A percentile compares a stretch with the other conserved stretches of the same genome.
These are phyloP conservation scores for Tinea trinotella DNA, from an alignment of 2,888 invertebrate species.

Conservation along the genomic window DNA sequence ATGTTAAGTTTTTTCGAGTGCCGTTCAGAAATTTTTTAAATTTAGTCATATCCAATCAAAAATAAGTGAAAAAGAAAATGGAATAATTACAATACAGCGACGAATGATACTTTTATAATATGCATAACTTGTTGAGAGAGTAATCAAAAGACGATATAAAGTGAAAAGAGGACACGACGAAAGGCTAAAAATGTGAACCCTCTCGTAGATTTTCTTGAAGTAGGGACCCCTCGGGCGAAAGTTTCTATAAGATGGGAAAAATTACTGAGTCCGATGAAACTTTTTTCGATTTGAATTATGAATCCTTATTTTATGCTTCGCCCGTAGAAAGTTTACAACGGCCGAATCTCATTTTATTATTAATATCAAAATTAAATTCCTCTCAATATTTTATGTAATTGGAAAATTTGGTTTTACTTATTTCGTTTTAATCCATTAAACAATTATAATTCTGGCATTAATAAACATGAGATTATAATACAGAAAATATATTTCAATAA, in stretches of 20 bases:
- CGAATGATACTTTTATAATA: constrained; percentile 68
- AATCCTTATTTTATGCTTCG: constrained; percentile 68
- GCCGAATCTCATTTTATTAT: constrained; percentile 30
- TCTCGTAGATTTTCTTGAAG: constrained; percentile 63
- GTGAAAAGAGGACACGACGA: constrained; percentile 65
- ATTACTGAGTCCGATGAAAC: constrained; percentile 61
- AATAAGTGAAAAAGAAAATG: too few relatives aligned
- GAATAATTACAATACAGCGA: too few relatives aligned
- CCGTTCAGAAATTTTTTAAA: too few relatives aligned
- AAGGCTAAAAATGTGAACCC: constrained; percentile 71
- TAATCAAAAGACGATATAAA: constrained; percentile 73
- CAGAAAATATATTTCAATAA: too few relatives aligned
- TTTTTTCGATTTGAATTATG: constrained; percentile 73
- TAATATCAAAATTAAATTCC: constrained; percentile 1
- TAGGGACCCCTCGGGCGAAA: constrained; percentile 59
- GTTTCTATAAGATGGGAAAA: constrained; percentile 69
- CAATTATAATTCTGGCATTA: too few relatives aligned
- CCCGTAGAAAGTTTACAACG: constrained; percentile 57
- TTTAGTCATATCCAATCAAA: too few relatives aligned
- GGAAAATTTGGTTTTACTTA: too few relatives aligned
- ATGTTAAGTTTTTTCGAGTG: too few relatives aligned
- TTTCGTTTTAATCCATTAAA: too few relatives aligned
- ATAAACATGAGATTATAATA: too few relatives aligned
- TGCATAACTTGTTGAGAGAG: constrained; percentile 72
- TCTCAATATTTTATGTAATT: not conserved